A percentile compares a stretch with the other conserved stretches of the same genome.
Evolutionary conservation across 1,140 invertebrate genomes (phyloP).

Genomic region (Pseudoatta argentina): DNA sequence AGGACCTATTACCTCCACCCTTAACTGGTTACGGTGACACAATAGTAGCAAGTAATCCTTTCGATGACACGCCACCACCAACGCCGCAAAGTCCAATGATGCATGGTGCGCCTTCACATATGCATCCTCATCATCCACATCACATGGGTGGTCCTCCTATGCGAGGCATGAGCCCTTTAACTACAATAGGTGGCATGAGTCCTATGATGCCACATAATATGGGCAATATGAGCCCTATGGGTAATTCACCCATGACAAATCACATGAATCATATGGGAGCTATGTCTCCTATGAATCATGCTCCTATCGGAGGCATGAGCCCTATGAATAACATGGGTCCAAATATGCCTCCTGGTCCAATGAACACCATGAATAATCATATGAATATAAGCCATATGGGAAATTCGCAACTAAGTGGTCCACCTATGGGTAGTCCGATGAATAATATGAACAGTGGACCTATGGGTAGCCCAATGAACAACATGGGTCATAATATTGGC

Average conservation of each 20-base stretch:
- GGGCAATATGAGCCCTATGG: conserved; percentile 86
- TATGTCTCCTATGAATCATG: conserved; percentile 88
- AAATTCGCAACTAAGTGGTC: conserved; percentile 89
- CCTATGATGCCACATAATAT: conserved; percentile 88
- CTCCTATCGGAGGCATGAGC: conserved; percentile 88
- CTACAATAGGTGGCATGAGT: conserved; percentile 90
- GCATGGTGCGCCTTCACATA: conserved; percentile 87
- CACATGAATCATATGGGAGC: conserved; percentile 89
- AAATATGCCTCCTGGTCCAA: conserved; percentile 86
- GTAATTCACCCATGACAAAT: conserved; percentile 83
- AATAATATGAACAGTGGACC: conserved; percentile 89
- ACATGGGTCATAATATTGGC: conserved; percentile 85
- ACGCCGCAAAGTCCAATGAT: conserved; percentile 88
- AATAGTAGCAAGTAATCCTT: conserved; percentile 97
- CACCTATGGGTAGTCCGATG: conserved; percentile 91
- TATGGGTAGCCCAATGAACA: conserved; percentile 88
- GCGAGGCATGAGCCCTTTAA: conserved; percentile 86
- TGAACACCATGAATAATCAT: conserved; percentile 87
- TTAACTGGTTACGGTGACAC: conserved; percentile 96
- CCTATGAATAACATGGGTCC: conserved; percentile 91
- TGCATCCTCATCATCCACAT: conserved; percentile 87
- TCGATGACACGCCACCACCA: conserved; percentile 95
- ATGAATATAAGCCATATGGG: conserved; percentile 92
- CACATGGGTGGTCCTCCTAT: conserved; percentile 89
- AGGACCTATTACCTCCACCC: conserved; percentile 93